phyloP scores from a whole-genome alignment of 2,113 vertebrate species.

The Tringa solitaria region DNA sequence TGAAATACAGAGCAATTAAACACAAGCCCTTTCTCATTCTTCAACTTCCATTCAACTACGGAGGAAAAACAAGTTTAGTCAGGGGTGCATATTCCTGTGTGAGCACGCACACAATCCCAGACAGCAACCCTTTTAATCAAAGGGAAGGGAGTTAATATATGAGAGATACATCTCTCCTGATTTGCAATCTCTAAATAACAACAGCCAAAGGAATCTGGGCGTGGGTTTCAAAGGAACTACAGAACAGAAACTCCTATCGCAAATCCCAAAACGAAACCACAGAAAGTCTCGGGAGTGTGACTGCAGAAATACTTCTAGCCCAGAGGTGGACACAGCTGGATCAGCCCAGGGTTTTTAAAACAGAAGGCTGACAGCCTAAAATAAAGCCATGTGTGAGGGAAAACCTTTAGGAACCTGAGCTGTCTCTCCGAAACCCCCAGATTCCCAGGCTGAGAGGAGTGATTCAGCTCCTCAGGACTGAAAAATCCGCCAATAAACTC shows the following conservation, averaged over 20 bases:
- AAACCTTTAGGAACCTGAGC: background rate
- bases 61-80: slow-evolving; percentile 44
- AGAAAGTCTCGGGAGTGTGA: background rate
- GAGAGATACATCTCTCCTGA: background rate
- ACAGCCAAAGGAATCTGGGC: slow-evolving; percentile 25
- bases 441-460: background rate
- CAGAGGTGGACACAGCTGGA: background rate
- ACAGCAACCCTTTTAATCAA: background rate
- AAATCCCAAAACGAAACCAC: background rate
- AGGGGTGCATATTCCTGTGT: background rate
- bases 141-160: background rate
- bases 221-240: background rate
- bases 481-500: background rate
- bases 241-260: background rate
- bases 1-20: slow-evolving; percentile 28
- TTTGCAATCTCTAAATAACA: background rate
- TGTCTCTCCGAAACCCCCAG: background rate
- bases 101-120: background rate
- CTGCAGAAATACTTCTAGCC: background rate
- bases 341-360: background rate
- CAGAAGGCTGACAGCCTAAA: background rate
- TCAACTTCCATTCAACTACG: background rate
- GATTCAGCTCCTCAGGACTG: background rate
- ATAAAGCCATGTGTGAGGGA: fast-evolving
- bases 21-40: background rate